Base-by-base conservation (phyloP, 2,888 invertebrate species). In the Marasmarcha lunaedactyla region DNA sequence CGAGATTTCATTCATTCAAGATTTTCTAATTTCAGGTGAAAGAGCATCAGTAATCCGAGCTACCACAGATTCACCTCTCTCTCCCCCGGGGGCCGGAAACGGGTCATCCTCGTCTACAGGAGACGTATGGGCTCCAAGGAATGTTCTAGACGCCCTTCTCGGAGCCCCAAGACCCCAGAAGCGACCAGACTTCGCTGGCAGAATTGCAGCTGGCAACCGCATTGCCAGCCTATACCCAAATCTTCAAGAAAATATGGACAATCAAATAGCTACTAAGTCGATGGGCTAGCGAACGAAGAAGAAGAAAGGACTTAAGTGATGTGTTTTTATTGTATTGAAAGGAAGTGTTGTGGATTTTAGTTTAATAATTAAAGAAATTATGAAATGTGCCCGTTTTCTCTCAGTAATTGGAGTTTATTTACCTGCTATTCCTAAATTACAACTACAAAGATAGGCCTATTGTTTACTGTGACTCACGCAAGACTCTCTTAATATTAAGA, bases 11-110 rank as follows among this genome's bases (percentile, higher is more conserved):
- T n/a, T n/a, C n/a, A n/a, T n/a, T n/a, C n/a, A n/a, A n/a, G n/a
- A n/a, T n/a, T n/a, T n/a, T n/a, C n/a, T 20, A 20, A 5, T 20
- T 20, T 0, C 56, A 81, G 81, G 77, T 4, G 79, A 79, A 47
- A 63, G 83, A 5, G 78, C 77, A 0, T 70, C 72, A 36, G 81
- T 84, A 26, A 84, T 83, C 45, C 61, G 93, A 37, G 91, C 93
- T 1, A 93, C 92, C 0, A 93, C 93, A 0, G 94, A 94, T 64
- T 94, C 94, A 0, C 94, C 94, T 0, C 87, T 94, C 67, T 94
- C 94, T 0, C 94, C 94, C 0, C 91, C 91, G 1, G 88, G 90
- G 0, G 67, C 84, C 0, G 77, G 77, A 6, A 67, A 60, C 38
- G 81, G 53, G 46, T n/a, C 46, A 52, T 1, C 42, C 63, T 15